A percentile compares a stretch with the other conserved stretches of the same genome.
Conservation (phyloP, 2,888 invertebrate species). For the Drosophila mercatorum region DNA sequence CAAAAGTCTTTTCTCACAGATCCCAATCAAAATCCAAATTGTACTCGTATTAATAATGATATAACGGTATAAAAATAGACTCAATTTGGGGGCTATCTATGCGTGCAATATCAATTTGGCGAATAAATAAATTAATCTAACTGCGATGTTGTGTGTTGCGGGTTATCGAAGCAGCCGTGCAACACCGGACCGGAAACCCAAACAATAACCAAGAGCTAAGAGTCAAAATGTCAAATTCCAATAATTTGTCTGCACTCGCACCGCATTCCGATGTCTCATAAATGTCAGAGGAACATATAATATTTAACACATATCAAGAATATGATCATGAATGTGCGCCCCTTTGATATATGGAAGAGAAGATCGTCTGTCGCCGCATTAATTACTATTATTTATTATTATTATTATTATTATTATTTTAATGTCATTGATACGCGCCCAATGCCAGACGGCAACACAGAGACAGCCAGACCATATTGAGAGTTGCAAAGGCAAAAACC, state of each 20-base stretch:
- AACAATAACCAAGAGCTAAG: conserved; percentile 40
- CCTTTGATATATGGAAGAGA: conserved; percentile 12
- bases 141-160: neutral
- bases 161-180: conserved; percentile 2
- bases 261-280: conserved; percentile 23
- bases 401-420: conserved; percentile 22
- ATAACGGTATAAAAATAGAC: conserved; percentile 60
- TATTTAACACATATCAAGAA: conserved; percentile 31
- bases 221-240: conserved; percentile 71
- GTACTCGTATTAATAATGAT: conserved; percentile 38
- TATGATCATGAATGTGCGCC: conserved; percentile 23
- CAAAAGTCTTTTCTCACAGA: conserved; percentile 29
- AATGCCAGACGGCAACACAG: conserved; percentile 48
- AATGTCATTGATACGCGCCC: conserved; percentile 47
- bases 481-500: conserved; percentile 43
- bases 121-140: conserved; percentile 27
- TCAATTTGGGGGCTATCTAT: conserved; percentile 13
- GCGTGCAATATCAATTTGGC: conserved; percentile 21
- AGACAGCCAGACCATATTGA: neutral
- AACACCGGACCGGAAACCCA: conserved; percentile 34
- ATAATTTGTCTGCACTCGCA: conserved; percentile 37
- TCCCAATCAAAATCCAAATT: conserved; percentile 2
- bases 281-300: conserved; percentile 34
- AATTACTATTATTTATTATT: conserved; percentile 24
- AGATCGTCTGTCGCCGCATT: conserved; percentile 36